Evolutionary conservation across 2,797 vertebrate genomes (phyloP).

Genomic region (Acestrorhynchus altus): DNA sequence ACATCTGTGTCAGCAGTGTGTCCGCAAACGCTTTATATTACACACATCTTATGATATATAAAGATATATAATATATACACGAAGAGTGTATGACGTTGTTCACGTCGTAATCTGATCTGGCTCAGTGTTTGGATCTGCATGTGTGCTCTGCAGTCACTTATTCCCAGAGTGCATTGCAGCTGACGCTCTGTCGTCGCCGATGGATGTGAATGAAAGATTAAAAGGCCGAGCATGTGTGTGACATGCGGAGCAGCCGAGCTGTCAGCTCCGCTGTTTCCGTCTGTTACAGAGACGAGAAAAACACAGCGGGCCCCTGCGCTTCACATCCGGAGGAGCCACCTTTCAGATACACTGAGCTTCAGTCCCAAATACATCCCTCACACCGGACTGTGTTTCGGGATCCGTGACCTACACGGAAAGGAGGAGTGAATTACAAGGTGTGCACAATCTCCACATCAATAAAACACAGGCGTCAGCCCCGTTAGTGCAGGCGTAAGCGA

Average conservation of each 20-base stretch:
- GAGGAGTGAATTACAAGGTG: too few species aligned
- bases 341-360: not conserved
- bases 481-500: too few species aligned
- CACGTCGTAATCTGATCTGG: too few species aligned
- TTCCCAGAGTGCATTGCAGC: not conserved
- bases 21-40: too few species aligned
- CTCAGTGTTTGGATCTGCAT: not conserved
- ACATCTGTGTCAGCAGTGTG: too few species aligned
- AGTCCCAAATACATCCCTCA: not conserved
- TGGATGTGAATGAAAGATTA: slow-evolving; percentile 49
- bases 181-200: not conserved
- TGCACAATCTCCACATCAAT: too few species aligned
- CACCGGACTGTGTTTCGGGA: too few species aligned
- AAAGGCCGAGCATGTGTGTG: not conserved
- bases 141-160: not conserved
- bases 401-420: too few species aligned
- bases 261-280: slow-evolving; percentile 45
- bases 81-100: too few species aligned
- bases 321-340: not conserved
- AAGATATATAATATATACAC: too few species aligned
- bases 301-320: slow-evolving; percentile 15
- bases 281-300: slow-evolving; percentile 33
- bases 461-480: too few species aligned
- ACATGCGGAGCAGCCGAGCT: slow-evolving; percentile 32
- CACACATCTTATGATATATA: too few species aligned